Base-by-base conservation (phyloP, 2,797 vertebrate genomes). In the Corythornis leucogaster region DNA sequence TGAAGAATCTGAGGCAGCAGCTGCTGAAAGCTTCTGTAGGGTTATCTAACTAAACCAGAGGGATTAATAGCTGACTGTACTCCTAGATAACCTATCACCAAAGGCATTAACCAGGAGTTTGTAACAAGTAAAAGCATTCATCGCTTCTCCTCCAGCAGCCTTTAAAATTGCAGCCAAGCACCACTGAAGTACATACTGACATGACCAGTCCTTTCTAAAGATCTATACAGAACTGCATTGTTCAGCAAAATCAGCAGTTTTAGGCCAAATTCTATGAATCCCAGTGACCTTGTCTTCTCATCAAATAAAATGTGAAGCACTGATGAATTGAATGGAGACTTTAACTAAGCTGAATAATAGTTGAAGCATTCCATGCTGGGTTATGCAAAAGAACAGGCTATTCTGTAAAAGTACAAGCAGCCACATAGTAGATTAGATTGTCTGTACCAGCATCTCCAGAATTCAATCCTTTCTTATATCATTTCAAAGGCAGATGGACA, bases 381-480 rank as follows among this genome's bases (percentile, higher is more conserved):
- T 85, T 54, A 90, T 87, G 88, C 87, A 92, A 78, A 93, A 89
- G 75, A 73, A 66, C 66, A 58, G 74, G 24, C 63, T 80, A 58
- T 82, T 94, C 78, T 70, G 57, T 78, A 85, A 71, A 94, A 85
- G 83, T 54, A 89, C 40, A 82, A 85, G 38, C 42, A 92, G 80
- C 63, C 42, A 11, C 67, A 33, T 33, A 46, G 62, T 78, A 71
- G 79, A 94, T 95, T 92, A 51, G 54, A 95, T 96, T 93, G 88
- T 92, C 93, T 92, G 61, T 14, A 87, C 78, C 61, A 89, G 58
- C 57, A 96, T 81, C 92, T 95, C 91, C 93, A 80, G 88, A 95
- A 96, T 87, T 89, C 80, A 87, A 15, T 95, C 80, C 89, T 87
- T 95, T 94, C 91, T 88, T 76, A 88, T 86, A 95, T 89, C 15